Base-by-base conservation (phyloP, 2,113 vertebrate species). In the Hippotragus niger region DNA sequence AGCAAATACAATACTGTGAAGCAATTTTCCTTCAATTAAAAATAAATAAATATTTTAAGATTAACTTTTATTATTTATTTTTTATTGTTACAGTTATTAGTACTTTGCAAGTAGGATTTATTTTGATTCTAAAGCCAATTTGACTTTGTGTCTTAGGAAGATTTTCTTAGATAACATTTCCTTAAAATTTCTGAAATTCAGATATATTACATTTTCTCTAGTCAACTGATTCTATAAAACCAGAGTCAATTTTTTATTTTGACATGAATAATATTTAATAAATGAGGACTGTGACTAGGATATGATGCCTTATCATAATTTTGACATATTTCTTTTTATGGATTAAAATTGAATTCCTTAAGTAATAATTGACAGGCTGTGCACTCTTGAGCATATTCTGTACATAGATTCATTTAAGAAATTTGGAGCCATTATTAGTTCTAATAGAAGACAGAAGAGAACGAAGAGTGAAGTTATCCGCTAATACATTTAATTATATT, bases 191-290 rank as follows among this genome's bases (percentile, higher is more conserved):
- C 40, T 97, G 1, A 94, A 88, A 58, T 92, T 97, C 23, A 90
- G 19, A 53, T 85, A 3, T 85, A 64, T 95, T 93, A 60, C 14
- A 64, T 47, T 94, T 96, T 90, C 64, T 93, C 43, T 91, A 78
- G 21, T 95, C 53, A 88, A n/a, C 50, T 96, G 33, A n/a, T 95
- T 83, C 43, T 40, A 89, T n/a, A 89, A 96, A 96, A 60, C 14
- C 55, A 96, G 27, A 76, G 19, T 94, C 87, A 91, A 27, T 91
- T 88, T 95, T 94, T 88, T 74, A 88, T 81, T 97, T 91, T 91
- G 83, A 98, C 83, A 57, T 97, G 53, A n/a, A 36, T 97, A 96
- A 71, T 97, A 96, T 95, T 97, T 97, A 96, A 97, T 96, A 96
- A 96, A 96, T 97, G 87, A 96, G 29, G 62, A 82, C 78, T 74